Percentiles rank a stretch among this genome's conserved stretches.
Conservation (phyloP, 2,113 vertebrate genomes). For the Vanacampus margaritifer region DNA sequence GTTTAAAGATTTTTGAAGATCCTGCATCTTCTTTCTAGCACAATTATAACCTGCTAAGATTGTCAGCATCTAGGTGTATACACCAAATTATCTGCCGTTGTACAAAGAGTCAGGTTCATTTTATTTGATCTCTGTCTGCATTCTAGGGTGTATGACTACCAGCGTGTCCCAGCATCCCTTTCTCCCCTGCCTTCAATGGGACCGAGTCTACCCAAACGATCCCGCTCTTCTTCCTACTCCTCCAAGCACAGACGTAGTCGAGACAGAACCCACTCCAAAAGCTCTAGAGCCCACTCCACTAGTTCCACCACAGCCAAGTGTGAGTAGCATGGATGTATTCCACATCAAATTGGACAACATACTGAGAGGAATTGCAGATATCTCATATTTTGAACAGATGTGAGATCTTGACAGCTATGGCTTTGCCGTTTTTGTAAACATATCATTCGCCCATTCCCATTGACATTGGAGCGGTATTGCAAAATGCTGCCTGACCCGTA, state of each 20-base stretch:
- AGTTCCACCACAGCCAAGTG: slow-evolving; percentile 68
- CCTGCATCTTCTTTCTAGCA: too few relatives aligned
- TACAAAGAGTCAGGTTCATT: background rate
- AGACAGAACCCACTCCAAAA: slow-evolving; percentile 71
- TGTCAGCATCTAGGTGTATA: background rate
- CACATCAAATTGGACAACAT: background rate
- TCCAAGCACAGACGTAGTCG: slow-evolving; percentile 70
- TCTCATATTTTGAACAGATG: background rate
- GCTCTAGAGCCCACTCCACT: slow-evolving; percentile 68
- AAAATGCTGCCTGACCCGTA: background rate
- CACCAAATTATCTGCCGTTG: too few relatives aligned
- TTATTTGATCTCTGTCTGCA: background rate
- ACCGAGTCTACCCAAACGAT: slow-evolving; percentile 68
- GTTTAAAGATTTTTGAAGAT: background rate
- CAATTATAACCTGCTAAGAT: too few relatives aligned
- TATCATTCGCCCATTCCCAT: too few relatives aligned
- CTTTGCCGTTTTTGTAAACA: background rate
- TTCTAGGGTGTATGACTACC: slow-evolving; percentile 74
- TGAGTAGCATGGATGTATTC: slow-evolving; percentile 39
- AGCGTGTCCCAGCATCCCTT: slow-evolving; percentile 72
- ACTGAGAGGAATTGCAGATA: too few relatives aligned
- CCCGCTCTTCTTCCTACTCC: slow-evolving; percentile 68
- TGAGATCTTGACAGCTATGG: background rate
- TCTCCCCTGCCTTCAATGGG: slow-evolving; percentile 61
- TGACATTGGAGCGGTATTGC: background rate